phyloP scores from a whole-genome alignment of 1,140 invertebrate species.

The Pentalonia nigronervosa region DNA sequence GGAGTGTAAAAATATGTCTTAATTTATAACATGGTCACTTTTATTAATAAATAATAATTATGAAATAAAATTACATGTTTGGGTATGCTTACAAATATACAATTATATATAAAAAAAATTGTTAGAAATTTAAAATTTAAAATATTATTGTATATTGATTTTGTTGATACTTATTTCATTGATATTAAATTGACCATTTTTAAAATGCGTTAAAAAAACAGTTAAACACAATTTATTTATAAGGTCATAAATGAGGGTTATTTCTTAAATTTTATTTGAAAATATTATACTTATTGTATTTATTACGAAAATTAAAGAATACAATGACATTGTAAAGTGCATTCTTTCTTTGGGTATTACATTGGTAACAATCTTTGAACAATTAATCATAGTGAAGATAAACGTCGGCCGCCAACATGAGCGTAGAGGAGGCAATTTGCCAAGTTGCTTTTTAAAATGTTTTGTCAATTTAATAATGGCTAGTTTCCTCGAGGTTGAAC shows the following conservation, averaged over 20 bases:
- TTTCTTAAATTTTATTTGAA: not conserved
- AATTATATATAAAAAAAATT: not conserved
- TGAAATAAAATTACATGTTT: not conserved
- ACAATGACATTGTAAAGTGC: not conserved
- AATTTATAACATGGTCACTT: not conserved
- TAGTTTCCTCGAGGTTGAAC: not conserved
- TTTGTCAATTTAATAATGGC: not conserved
- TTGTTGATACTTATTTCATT: not conserved
- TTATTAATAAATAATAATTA: not conserved
- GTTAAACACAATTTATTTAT: not conserved
- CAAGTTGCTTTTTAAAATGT: constrained; percentile 28
- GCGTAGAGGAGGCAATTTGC: constrained; percentile 5
- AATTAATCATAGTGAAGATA: constrained; percentile 15
- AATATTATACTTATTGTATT: not conserved
- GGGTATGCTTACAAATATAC: not conserved
- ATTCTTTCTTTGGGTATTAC: not conserved
- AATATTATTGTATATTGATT: not conserved
- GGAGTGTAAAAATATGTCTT: not conserved
- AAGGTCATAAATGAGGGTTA: not conserved
- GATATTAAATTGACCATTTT: not conserved
- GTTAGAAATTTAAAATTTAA: not conserved
- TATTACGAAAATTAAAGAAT: not conserved
- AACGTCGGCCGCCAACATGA: not conserved
- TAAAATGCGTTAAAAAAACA: not conserved
- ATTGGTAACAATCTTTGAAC: not conserved